Percentiles rank a stretch among this genome's conserved stretches.
phyloP scores from a whole-genome alignment of 1,140 invertebrate genomes.

The Papilio xuthus region DNA sequence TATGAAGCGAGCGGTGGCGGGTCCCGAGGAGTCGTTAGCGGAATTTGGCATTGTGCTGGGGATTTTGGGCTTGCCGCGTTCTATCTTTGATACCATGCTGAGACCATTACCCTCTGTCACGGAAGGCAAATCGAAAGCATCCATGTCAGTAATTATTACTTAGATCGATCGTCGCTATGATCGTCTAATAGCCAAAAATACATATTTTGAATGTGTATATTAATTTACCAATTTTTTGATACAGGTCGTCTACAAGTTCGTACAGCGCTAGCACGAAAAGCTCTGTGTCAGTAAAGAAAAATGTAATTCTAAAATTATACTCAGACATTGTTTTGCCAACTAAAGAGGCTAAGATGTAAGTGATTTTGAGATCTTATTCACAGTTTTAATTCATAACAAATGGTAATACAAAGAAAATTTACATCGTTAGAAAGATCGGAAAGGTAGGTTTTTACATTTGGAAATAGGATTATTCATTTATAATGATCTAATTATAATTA shows the following conservation, averaged over 20 bases:
- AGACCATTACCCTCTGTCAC: constrained; percentile 53
- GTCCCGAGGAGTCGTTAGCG: constrained; percentile 58
- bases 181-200: background rate
- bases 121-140: constrained; percentile 64
- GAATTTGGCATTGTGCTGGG: constrained; percentile 60
- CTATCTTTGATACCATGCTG: constrained; percentile 70
- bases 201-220: constrained; percentile 10
- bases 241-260: constrained; percentile 45
- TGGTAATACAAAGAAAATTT: background rate
- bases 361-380: constrained; percentile 1
- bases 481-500: too few species aligned
- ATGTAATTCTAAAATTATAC: constrained; percentile 45
- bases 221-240: constrained; percentile 22
- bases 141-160: constrained; percentile 58
- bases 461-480: too few species aligned
- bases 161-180: background rate
- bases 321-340: constrained; percentile 47
- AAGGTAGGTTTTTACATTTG: too few species aligned
- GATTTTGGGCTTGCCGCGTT: constrained; percentile 65
- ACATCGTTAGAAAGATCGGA: too few species aligned
- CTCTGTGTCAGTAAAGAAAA: constrained; percentile 43
- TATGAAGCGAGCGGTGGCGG: constrained; percentile 59
- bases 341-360: constrained; percentile 44
- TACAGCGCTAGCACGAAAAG: constrained; percentile 44
- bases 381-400: background rate